Conservation (phyloP, 2,113 vertebrate genomes). For the Vidua macroura region DNA sequence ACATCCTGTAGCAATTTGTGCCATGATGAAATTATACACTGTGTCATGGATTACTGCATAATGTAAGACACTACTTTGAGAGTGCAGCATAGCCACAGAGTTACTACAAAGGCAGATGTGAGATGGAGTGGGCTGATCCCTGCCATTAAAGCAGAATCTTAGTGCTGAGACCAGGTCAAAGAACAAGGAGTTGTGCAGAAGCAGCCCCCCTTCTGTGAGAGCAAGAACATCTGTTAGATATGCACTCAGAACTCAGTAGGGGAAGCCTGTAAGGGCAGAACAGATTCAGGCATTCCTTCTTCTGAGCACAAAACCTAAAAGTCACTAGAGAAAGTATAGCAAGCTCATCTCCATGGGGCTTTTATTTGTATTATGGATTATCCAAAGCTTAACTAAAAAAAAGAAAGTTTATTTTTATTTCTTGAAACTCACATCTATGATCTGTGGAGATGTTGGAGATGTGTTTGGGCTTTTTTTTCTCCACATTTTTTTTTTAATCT, state of each 20-base stretch:
- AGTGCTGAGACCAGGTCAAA: background rate
- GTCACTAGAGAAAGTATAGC: background rate
- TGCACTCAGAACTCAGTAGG: background rate
- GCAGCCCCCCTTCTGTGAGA: background rate
- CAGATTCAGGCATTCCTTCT: fast-evolving
- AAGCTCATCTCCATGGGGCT: background rate
- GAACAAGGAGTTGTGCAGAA: background rate
- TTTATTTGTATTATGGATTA: background rate
- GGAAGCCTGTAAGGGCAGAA: background rate
- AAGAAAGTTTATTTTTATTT: background rate
- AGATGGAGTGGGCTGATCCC: background rate
- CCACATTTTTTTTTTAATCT: background rate
- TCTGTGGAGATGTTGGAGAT: background rate
- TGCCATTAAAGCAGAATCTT: background rate
- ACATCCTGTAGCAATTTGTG: background rate
- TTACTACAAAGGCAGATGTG: background rate
- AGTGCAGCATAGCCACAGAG: background rate
- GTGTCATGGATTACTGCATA: background rate
- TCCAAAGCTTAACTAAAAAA: background rate
- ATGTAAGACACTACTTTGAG: background rate
- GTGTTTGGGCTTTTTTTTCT: background rate
- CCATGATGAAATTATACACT: background rate
- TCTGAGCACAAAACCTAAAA: background rate
- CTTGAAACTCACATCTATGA: background rate
- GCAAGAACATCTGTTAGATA: background rate